Percentiles rank a stretch among this genome's conserved stretches.
Evolutionary conservation across 1,140 invertebrate species (phyloP).

Genomic region (Ridgeia piscesae): DNA sequence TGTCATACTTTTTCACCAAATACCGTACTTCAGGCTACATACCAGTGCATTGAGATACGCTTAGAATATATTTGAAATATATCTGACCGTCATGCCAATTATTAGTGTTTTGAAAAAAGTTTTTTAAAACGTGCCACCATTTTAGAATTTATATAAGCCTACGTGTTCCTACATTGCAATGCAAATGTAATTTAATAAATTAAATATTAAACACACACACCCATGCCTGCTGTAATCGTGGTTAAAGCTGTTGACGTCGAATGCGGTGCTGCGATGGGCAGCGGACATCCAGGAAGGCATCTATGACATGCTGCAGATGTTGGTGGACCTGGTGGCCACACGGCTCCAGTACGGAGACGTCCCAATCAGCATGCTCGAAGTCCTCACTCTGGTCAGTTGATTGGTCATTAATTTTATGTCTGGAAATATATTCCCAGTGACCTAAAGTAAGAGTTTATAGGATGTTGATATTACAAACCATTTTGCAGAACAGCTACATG

Average conservation of each 20-base stretch:
- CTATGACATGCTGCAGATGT: conserved; percentile 60
- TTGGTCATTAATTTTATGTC: conserved; percentile 21
- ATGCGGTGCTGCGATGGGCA: conserved; percentile 61
- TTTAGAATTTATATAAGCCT: neutral
- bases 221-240: neutral
- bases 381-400: conserved; percentile 51
- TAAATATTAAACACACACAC: too few species aligned
- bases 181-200: too few species aligned
- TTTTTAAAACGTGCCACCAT: neutral
- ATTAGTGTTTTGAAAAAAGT: too few species aligned
- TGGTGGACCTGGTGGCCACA: conserved; percentile 60
- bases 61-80: too few species aligned
- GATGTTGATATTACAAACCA: neutral
- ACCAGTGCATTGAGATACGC: too few species aligned
- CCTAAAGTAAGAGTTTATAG: neutral
- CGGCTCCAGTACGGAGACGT: conserved; percentile 56
- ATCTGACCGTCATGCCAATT: too few species aligned
- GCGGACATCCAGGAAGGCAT: conserved; percentile 64
- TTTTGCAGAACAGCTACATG: neutral
- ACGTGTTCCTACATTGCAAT: neutral
- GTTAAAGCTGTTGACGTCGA: conserved; percentile 56
- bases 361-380: conserved; percentile 50
- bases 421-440: conserved; percentile 14
- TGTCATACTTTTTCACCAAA: conserved; percentile 7
- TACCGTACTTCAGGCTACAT: neutral